These are phyloP conservation scores for Microchrysa polita DNA, from an alignment of 2,888 invertebrate genomes.

Conservation along the genomic window DNA sequence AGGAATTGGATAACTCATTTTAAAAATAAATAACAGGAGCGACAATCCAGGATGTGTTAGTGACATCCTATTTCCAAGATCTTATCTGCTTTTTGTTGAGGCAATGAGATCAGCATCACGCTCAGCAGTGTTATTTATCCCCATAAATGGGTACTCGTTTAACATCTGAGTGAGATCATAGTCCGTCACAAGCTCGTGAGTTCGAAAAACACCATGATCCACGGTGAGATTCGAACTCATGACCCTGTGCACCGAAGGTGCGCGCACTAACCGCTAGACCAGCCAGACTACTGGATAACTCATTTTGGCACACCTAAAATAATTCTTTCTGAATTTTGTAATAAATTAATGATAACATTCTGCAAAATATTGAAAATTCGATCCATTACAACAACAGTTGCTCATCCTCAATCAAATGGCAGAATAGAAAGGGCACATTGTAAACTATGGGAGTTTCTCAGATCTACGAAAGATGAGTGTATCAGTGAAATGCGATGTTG, in stretches of 20 bases:
- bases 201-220: no score
- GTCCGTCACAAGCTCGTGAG: no score
- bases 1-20: constrained; percentile 36
- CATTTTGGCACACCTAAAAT: constrained; percentile 18
- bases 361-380: constrained; percentile 41
- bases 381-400: constrained; percentile 37
- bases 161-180: no score
- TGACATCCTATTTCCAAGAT: constrained; percentile 26
- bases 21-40: no score
- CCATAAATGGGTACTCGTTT: no score
- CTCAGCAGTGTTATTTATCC: no score
- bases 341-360: constrained; percentile 29
- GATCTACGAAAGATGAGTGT: constrained; percentile 35
- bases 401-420: constrained; percentile 44
- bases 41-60: constrained; percentile 33
- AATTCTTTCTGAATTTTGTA: constrained; percentile 18
- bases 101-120: no score
- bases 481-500: constrained; percentile 33
- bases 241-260: no score
- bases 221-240: no score
- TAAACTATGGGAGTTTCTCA: no score
- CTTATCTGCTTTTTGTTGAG: no score
- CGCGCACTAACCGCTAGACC: neutral
- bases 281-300: constrained; percentile 19
- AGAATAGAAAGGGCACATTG: no score